phyloP scores from a whole-genome alignment of 2,113 vertebrate genomes.

The Microtus pennsylvanicus region DNA sequence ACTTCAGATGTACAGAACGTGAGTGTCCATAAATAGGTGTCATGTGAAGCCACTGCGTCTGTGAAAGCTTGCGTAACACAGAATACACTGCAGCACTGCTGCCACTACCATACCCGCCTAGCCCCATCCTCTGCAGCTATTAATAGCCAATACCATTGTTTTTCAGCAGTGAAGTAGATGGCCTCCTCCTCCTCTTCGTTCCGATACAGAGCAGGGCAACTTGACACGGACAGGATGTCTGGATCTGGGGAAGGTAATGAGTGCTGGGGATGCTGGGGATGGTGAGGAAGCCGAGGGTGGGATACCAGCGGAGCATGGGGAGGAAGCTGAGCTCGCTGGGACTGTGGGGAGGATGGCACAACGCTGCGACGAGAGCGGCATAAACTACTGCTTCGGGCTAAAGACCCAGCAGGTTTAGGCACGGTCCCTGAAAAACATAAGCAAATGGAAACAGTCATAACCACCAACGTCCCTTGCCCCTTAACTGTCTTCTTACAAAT shows the following conservation, averaged over 20 bases:
- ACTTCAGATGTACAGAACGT: not conserved
- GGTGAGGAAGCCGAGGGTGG: slow-evolving; percentile 66
- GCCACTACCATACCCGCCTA: no score
- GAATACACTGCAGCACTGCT: not conserved
- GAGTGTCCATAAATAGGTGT: not conserved
- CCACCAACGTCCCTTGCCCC: not conserved
- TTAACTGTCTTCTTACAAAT: not conserved
- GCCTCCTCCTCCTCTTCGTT: slow-evolving; percentile 95
- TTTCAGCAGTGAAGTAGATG: slow-evolving; percentile 95
- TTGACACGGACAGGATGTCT: slow-evolving; percentile 97
- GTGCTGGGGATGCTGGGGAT: slow-evolving; percentile 70
- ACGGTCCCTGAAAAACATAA: slow-evolving; percentile 87
- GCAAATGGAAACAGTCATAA: rapidly evolving
- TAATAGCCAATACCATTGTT: slow-evolving; percentile 92
- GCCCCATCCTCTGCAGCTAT: not conserved
- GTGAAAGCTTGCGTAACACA: not conserved
- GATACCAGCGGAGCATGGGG: not conserved
- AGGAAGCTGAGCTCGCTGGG: slow-evolving; percentile 82
- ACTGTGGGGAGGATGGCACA: slow-evolving; percentile 91
- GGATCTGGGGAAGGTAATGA: slow-evolving; percentile 94
- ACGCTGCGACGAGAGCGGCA: slow-evolving; percentile 95
- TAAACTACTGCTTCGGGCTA: slow-evolving; percentile 95
- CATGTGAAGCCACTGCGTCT: not conserved
- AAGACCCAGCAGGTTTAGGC: slow-evolving; percentile 87
- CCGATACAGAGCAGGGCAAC: slow-evolving; percentile 93